Conservation (phyloP, 1,140 invertebrate species). For the Teleopsis dalmanni region DNA sequence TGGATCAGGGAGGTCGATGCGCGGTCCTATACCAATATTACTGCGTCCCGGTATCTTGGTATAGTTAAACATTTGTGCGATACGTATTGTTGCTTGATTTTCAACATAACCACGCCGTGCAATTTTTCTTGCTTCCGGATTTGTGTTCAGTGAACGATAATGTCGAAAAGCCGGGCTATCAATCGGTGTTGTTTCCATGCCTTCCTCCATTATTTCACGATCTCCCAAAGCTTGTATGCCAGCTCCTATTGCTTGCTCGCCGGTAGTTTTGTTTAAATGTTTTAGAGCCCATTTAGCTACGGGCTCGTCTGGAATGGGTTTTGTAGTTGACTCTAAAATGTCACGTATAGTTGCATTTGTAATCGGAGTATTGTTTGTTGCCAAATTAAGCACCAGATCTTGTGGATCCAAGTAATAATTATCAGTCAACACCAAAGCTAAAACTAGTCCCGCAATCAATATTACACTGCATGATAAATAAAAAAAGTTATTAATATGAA, state of each 20-base stretch:
- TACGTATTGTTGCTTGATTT: constrained; percentile 55
- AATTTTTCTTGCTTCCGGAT: constrained; percentile 50
- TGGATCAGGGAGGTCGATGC: constrained; percentile 36
- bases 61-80: constrained; percentile 43
- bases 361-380: not conserved
- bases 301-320: constrained; percentile 28
- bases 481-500: too few species aligned
- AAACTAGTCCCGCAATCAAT: constrained; percentile 26
- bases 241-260: constrained; percentile 26
- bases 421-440: constrained; percentile 21
- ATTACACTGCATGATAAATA: constrained; percentile 22
- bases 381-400: constrained; percentile 6
- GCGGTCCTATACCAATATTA: constrained; percentile 50
- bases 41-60: constrained; percentile 35
- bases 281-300: constrained; percentile 28
- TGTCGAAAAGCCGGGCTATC: constrained; percentile 60
- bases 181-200: constrained; percentile 43
- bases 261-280: constrained; percentile 12
- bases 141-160: constrained; percentile 58
- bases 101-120: constrained; percentile 57
- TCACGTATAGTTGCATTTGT: constrained; percentile 3
- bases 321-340: constrained; percentile 12
- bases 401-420: not conserved
- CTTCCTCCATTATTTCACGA: constrained; percentile 49
- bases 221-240: constrained; percentile 52